Conservation (phyloP, 2,888 invertebrate genomes). For the Phoronis australis region DNA sequence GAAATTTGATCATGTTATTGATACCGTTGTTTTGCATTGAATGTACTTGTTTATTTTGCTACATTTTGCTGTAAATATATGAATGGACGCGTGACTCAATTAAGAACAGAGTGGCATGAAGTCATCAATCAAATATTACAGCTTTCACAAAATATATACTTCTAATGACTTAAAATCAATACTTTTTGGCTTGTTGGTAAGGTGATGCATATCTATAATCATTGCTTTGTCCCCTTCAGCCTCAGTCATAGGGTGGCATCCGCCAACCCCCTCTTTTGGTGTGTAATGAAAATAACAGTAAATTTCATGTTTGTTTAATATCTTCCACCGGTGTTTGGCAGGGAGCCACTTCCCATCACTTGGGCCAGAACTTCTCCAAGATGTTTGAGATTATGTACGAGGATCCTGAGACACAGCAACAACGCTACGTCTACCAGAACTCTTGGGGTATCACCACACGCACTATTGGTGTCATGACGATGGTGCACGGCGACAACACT, state of each 20-base stretch:
- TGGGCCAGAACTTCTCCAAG: constrained; percentile 98
- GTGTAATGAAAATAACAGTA: neutral
- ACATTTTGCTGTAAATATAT: no score
- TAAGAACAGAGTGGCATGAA: no score
- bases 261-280: neutral
- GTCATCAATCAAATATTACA: no score
- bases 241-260: no score
- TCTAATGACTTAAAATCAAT: no score
- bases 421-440: constrained; percentile 79
- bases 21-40: no score
- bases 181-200: no score
- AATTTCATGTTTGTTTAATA: neutral
- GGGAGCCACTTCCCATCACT: constrained; percentile 95
- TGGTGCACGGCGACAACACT: constrained; percentile 91
- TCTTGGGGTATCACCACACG: constrained; percentile 98
- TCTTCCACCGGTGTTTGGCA: constrained; percentile 17
- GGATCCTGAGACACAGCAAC: constrained; percentile 77
- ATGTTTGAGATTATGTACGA: constrained; percentile 98
- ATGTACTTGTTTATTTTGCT: no score
- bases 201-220: no score
- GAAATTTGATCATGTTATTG: no score
- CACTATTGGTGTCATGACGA: constrained; percentile 75
- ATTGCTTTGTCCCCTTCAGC: no score
- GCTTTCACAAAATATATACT: no score
- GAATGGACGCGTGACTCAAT: neutral